phyloP scores from a whole-genome alignment of 2,113 vertebrate genomes.

The Clarias batrachus region DNA sequence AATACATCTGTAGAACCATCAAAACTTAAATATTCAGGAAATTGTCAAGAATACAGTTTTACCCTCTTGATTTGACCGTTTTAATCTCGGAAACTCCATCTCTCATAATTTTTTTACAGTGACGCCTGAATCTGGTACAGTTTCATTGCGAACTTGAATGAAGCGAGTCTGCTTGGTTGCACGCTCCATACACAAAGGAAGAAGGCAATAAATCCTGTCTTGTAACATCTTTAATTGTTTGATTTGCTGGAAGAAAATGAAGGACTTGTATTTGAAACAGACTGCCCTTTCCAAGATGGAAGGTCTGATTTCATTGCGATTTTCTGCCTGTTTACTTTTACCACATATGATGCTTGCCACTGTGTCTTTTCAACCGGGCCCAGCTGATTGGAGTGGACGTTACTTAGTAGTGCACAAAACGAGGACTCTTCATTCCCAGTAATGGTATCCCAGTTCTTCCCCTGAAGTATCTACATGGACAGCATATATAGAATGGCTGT shows the following conservation, averaged over 20 bases:
- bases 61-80: background rate
- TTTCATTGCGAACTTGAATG: constrained; percentile 3
- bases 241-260: constrained; percentile 31
- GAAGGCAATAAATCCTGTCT: constrained; percentile 35
- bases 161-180: constrained; percentile 17
- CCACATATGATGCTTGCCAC: constrained; percentile 24
- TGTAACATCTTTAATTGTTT: constrained; percentile 30
- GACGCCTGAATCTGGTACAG: constrained; percentile 11
- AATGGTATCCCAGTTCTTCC: background rate
- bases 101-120: background rate
- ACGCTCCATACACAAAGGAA: constrained; percentile 27
- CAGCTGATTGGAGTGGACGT: constrained; percentile 17
- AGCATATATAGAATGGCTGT: background rate
- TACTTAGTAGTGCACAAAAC: constrained; percentile 7
- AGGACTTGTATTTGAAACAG: constrained; percentile 28
- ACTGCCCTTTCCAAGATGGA: constrained; percentile 15
- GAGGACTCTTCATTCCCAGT: background rate
- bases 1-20: background rate
- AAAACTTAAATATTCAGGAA: background rate
- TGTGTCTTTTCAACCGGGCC: constrained; percentile 2
- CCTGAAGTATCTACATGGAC: background rate
- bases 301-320: constrained; percentile 35
- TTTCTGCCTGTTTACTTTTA: constrained; percentile 33
- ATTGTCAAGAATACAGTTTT: background rate
- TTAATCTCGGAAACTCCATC: background rate